Evolutionary conservation across 2,888 invertebrate genomes (phyloP).

Genomic region (Anoplius nigerrimus): DNA sequence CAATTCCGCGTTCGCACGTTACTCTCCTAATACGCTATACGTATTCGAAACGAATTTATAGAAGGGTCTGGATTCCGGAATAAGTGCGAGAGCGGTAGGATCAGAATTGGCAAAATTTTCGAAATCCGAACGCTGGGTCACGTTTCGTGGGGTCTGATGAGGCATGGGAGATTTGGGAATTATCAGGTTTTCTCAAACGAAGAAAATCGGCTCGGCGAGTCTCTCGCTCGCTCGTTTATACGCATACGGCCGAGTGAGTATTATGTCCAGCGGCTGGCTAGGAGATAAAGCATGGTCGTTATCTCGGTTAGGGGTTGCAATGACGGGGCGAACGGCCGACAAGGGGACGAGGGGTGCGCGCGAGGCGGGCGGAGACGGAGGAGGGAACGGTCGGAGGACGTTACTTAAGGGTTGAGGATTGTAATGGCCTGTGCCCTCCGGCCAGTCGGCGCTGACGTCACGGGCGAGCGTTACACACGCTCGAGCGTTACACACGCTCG

Average conservation of each 20-base stretch:
- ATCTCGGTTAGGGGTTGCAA: conserved; percentile 56
- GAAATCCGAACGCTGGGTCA: too few relatives aligned
- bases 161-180: too few relatives aligned
- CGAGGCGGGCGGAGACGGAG: conserved; percentile 16
- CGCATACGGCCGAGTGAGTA: conserved; percentile 45
- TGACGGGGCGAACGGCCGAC: conserved; percentile 23
- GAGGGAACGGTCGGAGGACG: conserved; percentile 38
- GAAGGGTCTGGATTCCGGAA: too few relatives aligned
- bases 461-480: conserved; percentile 46
- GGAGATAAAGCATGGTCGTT: conserved; percentile 60
- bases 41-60: too few relatives aligned
- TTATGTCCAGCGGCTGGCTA: conserved; percentile 52
- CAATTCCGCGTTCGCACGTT: too few relatives aligned
- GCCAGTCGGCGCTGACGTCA: conserved; percentile 53
- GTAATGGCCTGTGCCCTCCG: conserved; percentile 53
- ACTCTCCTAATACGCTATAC: too few relatives aligned
- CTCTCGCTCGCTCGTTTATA: conserved; percentile 39
- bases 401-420: conserved; percentile 58
- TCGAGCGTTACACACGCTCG: not conserved
- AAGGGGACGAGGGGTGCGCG: conserved; percentile 17
- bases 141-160: too few relatives aligned
- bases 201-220: too few relatives aligned
- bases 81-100: too few relatives aligned
- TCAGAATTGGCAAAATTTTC: too few relatives aligned
- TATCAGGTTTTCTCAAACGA: conserved; percentile 29